Evolutionary conservation across 2,113 vertebrate genomes (phyloP), one percentile per base, ranked within the genome.

Genomic region (Clinocottus analis): DNA sequence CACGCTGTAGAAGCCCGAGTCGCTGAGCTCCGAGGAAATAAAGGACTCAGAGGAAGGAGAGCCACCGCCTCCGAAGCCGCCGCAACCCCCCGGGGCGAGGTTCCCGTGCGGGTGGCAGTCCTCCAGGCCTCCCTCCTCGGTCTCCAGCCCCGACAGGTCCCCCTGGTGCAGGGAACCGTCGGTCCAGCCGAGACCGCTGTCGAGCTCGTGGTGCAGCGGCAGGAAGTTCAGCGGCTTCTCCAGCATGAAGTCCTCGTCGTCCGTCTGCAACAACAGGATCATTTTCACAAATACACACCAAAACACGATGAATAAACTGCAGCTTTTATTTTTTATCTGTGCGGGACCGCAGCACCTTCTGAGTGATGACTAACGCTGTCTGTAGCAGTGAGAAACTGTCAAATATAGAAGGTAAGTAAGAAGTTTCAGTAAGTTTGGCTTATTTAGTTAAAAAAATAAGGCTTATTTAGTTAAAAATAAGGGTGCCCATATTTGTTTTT

Each of bases 111-210:
- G 39, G 23, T 92, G 91, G 31, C 86, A 91, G 27, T 95, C 94
- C n/a, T 95, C 94, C 33, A 95, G 68, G 39, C 94, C 93, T n/a
- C 90, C 93, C 67, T 93, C 94, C 76, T 94, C 94, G 0, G 94
- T 94, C 78, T 95, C 94, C 33, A 94, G 75, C 25, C 94, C 95
- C 0, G 93, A 95, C 17, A 95, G 90, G 76, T 95, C 93, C 0
- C 93, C 95, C 79, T 95, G 93, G 75, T 94, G 95, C 66, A 94
- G 77, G 33, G 94, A 94, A 37, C 92, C 94, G 0, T 95, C 94
- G 0, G 94, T 94, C 92, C 93, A 95, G 69, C 95, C 94, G 10
- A 94, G 84, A 6, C 95, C 93, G 0, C 94, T 94, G 92, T 95
- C 95, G 83, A 94, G 74, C 90, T 94, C 92, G 2, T 94, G 95